phyloP scores from a whole-genome alignment of 1,140 invertebrate genomes.

The Ooceraea biroi region DNA sequence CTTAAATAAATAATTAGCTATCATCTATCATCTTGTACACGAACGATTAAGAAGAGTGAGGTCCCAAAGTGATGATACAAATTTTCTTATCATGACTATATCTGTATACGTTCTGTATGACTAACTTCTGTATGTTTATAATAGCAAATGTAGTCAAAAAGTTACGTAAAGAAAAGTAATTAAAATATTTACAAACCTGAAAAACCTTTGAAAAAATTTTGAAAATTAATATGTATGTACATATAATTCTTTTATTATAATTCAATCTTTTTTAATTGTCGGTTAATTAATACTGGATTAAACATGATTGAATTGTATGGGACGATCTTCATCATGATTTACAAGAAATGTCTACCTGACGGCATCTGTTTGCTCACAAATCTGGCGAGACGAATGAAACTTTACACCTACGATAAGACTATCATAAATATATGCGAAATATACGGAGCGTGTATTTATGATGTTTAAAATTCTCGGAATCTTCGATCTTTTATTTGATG shows the following conservation, averaged over 20 bases:
- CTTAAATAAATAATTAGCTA: conserved; percentile 38
- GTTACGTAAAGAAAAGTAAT: background rate
- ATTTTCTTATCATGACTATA: conserved; percentile 62
- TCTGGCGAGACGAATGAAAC: conserved; percentile 61
- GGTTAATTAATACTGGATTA: conserved; percentile 5
- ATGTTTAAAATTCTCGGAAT: conserved; percentile 38
- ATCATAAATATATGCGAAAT: conserved; percentile 59
- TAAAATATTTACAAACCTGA: background rate
- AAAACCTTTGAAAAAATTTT: background rate
- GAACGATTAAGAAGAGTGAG: conserved; percentile 25
- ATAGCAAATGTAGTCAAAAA: background rate
- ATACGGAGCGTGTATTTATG: background rate
- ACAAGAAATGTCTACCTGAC: conserved; percentile 46
- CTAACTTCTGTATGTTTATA: conserved; percentile 14
- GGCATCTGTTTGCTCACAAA: conserved; percentile 57
- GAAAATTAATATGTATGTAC: background rate
- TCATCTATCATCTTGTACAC: background rate
- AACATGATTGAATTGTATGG: conserved; percentile 7
- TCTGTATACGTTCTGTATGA: conserved; percentile 28
- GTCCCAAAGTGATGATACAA: conserved; percentile 51
- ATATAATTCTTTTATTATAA: no score
- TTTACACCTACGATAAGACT: conserved; percentile 69
- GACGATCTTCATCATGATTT: conserved; percentile 55
- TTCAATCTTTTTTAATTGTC: background rate
- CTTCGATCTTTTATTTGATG: conserved; percentile 39